phyloP scores from a whole-genome alignment of 2,113 vertebrate genomes.

The Crypturellus undulatus region DNA sequence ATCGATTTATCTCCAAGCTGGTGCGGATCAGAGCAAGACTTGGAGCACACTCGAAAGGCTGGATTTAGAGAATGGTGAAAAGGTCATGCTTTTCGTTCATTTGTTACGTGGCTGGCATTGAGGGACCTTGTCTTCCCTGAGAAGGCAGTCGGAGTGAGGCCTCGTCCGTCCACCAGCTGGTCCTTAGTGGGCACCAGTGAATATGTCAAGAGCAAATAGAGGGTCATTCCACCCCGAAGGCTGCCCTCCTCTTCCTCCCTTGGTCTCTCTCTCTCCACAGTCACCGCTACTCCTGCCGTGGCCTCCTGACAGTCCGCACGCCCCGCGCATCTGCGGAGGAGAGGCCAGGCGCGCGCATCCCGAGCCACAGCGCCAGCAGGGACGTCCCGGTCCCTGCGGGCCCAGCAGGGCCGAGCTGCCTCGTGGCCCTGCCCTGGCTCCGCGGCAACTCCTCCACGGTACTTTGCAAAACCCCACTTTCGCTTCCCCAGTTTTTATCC shows the following conservation, averaged over 20 bases:
- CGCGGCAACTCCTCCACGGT: not conserved
- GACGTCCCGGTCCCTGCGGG: no score
- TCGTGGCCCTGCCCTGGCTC: not conserved
- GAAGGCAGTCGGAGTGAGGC: not conserved
- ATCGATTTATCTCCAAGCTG: not conserved
- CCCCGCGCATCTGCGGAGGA: not conserved
- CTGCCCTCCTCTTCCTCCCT: not conserved
- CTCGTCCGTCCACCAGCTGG: accelerated
- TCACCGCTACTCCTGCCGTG: not conserved
- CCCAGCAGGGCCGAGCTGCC: no score
- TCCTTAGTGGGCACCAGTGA: not conserved
- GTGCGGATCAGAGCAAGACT: not conserved
- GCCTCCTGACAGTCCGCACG: not conserved
- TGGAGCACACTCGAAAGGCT: not conserved
- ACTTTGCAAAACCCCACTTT: conserved; percentile 27
- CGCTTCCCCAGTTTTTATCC: not conserved
- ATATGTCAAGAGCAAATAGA: not conserved
- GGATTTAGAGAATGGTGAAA: not conserved
- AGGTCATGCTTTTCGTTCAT: not conserved
- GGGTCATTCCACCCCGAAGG: not conserved
- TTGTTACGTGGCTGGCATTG: accelerated
- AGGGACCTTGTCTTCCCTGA: not conserved
- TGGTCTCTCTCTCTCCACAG: not conserved
- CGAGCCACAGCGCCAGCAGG: no score
- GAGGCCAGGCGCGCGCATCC: not conserved